Evolutionary conservation across 2,113 vertebrate genomes (phyloP), one percentile per base, ranked within the genome.

Genomic region (Meriones unguiculatus): DNA sequence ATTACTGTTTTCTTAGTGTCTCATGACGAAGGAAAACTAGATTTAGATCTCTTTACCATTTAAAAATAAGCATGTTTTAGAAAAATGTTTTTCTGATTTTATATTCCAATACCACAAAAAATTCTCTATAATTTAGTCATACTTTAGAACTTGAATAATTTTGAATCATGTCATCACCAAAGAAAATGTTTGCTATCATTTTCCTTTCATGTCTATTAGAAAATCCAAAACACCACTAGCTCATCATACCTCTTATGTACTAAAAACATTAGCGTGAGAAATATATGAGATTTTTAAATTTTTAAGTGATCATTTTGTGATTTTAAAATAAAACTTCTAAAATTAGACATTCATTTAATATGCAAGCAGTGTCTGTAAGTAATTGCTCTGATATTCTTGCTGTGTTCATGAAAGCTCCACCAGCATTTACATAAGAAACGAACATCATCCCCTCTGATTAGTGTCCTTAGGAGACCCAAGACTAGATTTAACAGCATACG

Each of bases 291-390:
- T 72, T 95, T 57, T 93, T 88, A 88, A 75, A 86, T 81, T 54
- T 18, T n/a, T 81, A 96, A 90, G 2, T 85, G 24, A 92, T 85
- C 25, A 32, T 64, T 93, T 90, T 87, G 77, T 75, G 17, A 93
- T 7, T 95, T 92, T 92, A 92, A 96, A 97, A 93, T 89, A 89
- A 17, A 93, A 81, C 38, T 93, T 94, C 72, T 76, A 95, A 95
- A 95, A 95, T 85, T 46, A 92, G 90, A 92, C 32, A 90, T 54
- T 87, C 9, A 86, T 90, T 81, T 96, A 90, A 80, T 57, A 95
- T 93, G 59, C 41, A 93, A 94, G 57, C 30, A 81, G 38, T 92
- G 81, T 91, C 59, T 95, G 62, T 78, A 90, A 92, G 50, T 81
- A 96, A 96, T 77, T 93, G 77, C 50, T 73, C 50, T 91, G n/a